Base-by-base conservation (phyloP, 2,113 vertebrate genomes). In the Melanotaenia duboulayi region DNA sequence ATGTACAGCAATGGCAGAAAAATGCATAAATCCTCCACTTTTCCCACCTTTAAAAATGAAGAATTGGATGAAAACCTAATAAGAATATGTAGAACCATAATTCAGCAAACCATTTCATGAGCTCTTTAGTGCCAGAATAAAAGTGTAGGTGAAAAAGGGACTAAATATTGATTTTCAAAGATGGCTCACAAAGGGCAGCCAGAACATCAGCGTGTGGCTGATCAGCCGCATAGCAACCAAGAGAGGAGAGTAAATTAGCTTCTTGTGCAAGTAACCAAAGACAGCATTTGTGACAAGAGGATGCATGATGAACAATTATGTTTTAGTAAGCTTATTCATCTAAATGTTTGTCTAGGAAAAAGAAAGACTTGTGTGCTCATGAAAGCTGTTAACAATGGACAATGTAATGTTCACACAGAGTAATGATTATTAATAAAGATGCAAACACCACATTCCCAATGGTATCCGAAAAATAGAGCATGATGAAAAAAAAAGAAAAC, bases 391-490 rank as follows among this genome's bases (percentile, higher is more conserved):
- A 71, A 71, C 65, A 63, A 28, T 22, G 59, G 49, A 76, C 37
- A 39, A 50, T 70, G 55, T 70, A 61, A 84, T 54, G 65, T 64
- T 71, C 49, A 66, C 68, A 62, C 10, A 46, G 62, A 74, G 62
- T 56, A 65, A 79, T 81, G 79, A 72, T 78, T 65, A 85, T 64
- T 64, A 81, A 77, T 59, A 68, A 48, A 76, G 44, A 89, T 72
- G 59, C 62, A 76, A 81, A 81, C 67, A 74, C 50, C 66, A 25
- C 23, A 82, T 44, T 66, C 63, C 85, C 84, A 50, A 73, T 19
- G 56, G 83, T 80, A 42, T 75, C 70, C 70, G n/a, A 76, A 89
- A 87, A 92, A 86, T 56, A 65, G 81, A 84, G 85, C 81, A 89
- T 28, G 76, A 90, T 60, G 40, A 49, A 50, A 49, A 66, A 60